Percentiles rank a stretch among this genome's conserved stretches.
Evolutionary conservation across 2,888 invertebrate genomes (phyloP).

Genomic region (Fragum fragum): DNA sequence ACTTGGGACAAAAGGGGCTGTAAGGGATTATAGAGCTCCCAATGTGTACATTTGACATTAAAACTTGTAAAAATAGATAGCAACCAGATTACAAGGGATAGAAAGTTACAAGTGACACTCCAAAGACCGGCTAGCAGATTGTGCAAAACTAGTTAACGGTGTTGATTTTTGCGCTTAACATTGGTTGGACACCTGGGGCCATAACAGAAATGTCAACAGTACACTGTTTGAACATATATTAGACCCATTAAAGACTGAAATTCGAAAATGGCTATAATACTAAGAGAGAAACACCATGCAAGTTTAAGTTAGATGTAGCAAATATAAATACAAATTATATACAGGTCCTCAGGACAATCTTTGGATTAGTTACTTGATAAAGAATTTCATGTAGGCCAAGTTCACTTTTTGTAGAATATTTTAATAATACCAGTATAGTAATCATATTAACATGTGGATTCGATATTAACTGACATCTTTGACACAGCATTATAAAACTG

Average conservation of each 20-base stretch:
- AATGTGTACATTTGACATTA: constrained; percentile 32
- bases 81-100: constrained; percentile 3
- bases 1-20: constrained; percentile 21
- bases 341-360: no score
- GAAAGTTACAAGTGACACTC: constrained; percentile 33
- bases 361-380: no score
- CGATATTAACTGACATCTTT: no score
- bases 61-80: constrained; percentile 29
- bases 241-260: neutral
- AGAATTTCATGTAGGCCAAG: no score
- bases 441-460: no score
- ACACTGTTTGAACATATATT: neutral
- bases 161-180: constrained; percentile 51
- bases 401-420: no score
- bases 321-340: no score
- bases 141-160: constrained; percentile 40
- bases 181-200: constrained; percentile 35
- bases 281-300: no score
- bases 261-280: no score
- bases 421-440: no score
- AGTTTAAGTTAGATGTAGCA: no score
- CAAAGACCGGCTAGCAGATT: constrained; percentile 25
- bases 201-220: constrained; percentile 16
- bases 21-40: constrained; percentile 22
- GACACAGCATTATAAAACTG: no score